These are phyloP conservation scores for Euplexia lucipara DNA, from an alignment of 2,888 invertebrate species.

Conservation along the genomic window DNA sequence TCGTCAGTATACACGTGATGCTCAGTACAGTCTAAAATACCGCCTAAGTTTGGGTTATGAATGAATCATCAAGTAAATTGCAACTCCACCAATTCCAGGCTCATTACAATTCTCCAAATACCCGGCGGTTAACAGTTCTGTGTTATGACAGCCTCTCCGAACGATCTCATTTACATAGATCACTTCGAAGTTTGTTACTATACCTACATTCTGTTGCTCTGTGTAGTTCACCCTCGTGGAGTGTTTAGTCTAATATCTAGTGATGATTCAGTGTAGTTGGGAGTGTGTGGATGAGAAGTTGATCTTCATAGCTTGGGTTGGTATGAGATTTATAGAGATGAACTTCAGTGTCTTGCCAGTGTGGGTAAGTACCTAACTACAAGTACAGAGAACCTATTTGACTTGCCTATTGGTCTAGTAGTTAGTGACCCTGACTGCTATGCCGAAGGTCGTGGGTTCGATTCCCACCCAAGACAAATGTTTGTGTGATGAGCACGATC, in stretches of 20 bases:
- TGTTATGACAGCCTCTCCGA: conserved; percentile 62
- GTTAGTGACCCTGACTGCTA: too few relatives aligned
- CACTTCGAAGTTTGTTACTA: conserved; percentile 37
- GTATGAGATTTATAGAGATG: too few relatives aligned
- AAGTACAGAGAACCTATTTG: too few relatives aligned
- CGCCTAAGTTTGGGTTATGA: conserved; percentile 21
- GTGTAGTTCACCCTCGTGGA: conserved; percentile 24
- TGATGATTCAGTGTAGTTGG: conserved; percentile 17
- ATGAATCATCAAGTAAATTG: conserved; percentile 33
- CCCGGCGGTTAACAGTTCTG: conserved; percentile 45
- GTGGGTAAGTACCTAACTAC: too few relatives aligned
- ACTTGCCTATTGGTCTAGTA: too few relatives aligned
- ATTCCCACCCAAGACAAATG: too few relatives aligned
- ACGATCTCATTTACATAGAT: conserved; percentile 65
- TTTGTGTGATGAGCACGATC: too few relatives aligned
- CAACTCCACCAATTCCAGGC: conserved; percentile 25
- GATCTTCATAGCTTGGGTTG: not conserved
- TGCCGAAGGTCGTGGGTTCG: too few relatives aligned
- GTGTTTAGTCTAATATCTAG: conserved; percentile 19
- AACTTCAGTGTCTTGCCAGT: too few relatives aligned
- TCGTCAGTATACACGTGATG: not conserved
- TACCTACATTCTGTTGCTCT: conserved; percentile 9
- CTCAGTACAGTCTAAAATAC: too few relatives aligned
- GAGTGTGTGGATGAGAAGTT: not conserved
- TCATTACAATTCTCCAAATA: conserved; percentile 43